phyloP scores from a whole-genome alignment of 1,140 invertebrate genomes.

The Babylonia areolata region DNA sequence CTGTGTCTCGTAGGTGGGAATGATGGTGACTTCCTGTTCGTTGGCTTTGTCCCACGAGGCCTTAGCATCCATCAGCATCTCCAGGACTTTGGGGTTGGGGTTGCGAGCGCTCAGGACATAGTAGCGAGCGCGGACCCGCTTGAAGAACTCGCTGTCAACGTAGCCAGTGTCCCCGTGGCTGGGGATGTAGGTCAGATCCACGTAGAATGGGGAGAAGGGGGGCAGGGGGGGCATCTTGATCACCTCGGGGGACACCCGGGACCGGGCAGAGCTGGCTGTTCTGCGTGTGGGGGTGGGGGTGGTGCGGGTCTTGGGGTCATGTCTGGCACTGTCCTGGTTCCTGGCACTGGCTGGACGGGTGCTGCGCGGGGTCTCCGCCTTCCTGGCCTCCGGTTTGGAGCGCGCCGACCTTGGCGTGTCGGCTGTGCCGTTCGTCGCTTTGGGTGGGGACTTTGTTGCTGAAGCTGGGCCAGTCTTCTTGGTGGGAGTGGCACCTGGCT shows the following conservation, averaged over 20 bases:
- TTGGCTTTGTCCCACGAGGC: constrained; percentile 95
- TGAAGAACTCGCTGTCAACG: constrained; percentile 95
- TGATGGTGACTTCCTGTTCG: constrained; percentile 97
- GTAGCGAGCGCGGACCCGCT: constrained; percentile 92
- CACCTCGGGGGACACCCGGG: constrained; percentile 54
- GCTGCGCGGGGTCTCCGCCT: constrained; percentile 44
- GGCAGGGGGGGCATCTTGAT: constrained; percentile 64
- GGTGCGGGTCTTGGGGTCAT: constrained; percentile 38
- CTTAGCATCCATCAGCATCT: constrained; percentile 95
- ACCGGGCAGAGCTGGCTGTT: constrained; percentile 52
- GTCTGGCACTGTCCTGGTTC: constrained; percentile 24
- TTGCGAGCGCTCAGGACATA: constrained; percentile 97
- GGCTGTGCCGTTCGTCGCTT: constrained; percentile 39
- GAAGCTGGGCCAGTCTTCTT: constrained; percentile 44
- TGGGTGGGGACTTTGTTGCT: constrained; percentile 33
- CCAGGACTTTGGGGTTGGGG: constrained; percentile 94
- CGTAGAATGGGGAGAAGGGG: constrained; percentile 82
- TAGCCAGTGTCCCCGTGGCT: constrained; percentile 96
- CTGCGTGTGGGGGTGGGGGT: constrained; percentile 52
- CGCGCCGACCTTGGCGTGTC: constrained; percentile 27
- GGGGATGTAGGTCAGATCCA: constrained; percentile 97
- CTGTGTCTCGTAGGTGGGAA: constrained; percentile 98
- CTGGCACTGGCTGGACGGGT: constrained; percentile 52
- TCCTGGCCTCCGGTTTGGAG: constrained; percentile 48
- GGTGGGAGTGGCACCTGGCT: constrained; percentile 9